Evolutionary conservation across 2,797 vertebrate species (phyloP).

Genomic region (Ctenopoma kingsleyae): DNA sequence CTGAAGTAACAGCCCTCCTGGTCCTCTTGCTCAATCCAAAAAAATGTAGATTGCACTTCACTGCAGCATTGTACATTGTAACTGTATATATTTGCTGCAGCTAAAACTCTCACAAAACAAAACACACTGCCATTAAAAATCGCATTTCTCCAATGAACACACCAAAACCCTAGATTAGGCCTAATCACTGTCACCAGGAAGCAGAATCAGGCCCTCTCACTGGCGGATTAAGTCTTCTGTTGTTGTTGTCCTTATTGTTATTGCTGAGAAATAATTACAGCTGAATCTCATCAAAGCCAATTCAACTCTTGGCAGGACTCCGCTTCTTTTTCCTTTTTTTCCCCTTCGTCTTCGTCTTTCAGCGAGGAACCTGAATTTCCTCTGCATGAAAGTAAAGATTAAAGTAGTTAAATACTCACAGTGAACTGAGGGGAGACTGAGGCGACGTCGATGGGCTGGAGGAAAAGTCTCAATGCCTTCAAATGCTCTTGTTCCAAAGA

Average conservation of each 20-base stretch:
- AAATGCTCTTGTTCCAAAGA: constrained; percentile 69
- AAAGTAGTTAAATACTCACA: constrained; percentile 62
- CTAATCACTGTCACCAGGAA: constrained; percentile 88
- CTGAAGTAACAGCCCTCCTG: background rate
- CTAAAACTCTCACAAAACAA: constrained; percentile 73
- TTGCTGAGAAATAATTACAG: constrained; percentile 87
- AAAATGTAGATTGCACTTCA: constrained; percentile 47
- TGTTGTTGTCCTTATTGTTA: constrained; percentile 87
- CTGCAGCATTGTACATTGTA: constrained; percentile 29
- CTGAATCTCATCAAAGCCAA: constrained; percentile 87
- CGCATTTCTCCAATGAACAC: constrained; percentile 83
- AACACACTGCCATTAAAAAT: constrained; percentile 77
- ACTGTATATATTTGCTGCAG: constrained; percentile 40
- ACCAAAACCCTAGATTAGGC: constrained; percentile 84
- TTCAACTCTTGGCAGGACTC: constrained; percentile 85
- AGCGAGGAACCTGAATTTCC: constrained; percentile 71
- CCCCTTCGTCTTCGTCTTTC: constrained; percentile 49
- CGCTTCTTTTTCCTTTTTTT: constrained; percentile 49
- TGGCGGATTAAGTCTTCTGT: constrained; percentile 87
- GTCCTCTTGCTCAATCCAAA: constrained; percentile 34
- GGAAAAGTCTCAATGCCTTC: constrained; percentile 52
- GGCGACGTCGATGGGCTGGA: constrained; percentile 27
- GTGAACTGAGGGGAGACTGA: constrained; percentile 53
- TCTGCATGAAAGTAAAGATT: constrained; percentile 72
- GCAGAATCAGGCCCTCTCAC: constrained; percentile 84